These are phyloP conservation scores for Spodoptera litura DNA, from an alignment of 1,140 invertebrate genomes.

Conservation along the genomic window DNA sequence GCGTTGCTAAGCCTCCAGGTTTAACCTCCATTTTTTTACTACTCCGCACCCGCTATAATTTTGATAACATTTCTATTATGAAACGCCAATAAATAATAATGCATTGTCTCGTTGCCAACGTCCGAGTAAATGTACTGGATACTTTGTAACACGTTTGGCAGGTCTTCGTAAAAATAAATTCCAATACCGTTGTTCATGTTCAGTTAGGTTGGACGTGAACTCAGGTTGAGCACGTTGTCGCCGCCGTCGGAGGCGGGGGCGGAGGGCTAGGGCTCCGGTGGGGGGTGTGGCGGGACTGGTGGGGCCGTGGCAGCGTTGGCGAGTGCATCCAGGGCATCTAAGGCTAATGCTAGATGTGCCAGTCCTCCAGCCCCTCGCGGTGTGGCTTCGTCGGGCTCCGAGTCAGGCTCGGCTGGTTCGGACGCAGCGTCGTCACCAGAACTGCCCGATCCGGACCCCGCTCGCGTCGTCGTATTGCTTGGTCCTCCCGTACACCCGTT, in stretches of 20 bases:
- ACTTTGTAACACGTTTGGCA: not conserved
- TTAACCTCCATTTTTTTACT: not conserved
- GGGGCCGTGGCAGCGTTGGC: not conserved
- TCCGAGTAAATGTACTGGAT: not conserved
- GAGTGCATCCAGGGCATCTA: conserved; percentile 24
- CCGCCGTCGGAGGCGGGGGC: not conserved
- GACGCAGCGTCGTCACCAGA: conserved; percentile 48
- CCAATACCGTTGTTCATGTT: not conserved
- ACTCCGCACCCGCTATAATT: not conserved
- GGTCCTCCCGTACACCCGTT: conserved; percentile 31
- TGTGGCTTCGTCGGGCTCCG: conserved; percentile 42
- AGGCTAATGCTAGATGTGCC: conserved; percentile 37
- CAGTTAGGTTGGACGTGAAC: not conserved
- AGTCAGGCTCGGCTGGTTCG: conserved; percentile 41
- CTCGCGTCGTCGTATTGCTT: conserved; percentile 14
- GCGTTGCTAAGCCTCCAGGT: not conserved
- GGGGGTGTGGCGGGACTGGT: not conserved
- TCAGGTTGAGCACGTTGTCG: not conserved
- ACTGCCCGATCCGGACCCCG: conserved; percentile 47
- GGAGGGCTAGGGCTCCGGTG: not conserved
- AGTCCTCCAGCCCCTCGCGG: conserved; percentile 21
- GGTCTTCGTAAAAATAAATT: conserved; percentile 3
- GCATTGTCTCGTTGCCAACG: not conserved
- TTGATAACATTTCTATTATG: not conserved
- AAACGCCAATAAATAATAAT: not conserved